Evolutionary conservation across 2,888 invertebrate species (phyloP).

Genomic region (Eristalis intricaria): DNA sequence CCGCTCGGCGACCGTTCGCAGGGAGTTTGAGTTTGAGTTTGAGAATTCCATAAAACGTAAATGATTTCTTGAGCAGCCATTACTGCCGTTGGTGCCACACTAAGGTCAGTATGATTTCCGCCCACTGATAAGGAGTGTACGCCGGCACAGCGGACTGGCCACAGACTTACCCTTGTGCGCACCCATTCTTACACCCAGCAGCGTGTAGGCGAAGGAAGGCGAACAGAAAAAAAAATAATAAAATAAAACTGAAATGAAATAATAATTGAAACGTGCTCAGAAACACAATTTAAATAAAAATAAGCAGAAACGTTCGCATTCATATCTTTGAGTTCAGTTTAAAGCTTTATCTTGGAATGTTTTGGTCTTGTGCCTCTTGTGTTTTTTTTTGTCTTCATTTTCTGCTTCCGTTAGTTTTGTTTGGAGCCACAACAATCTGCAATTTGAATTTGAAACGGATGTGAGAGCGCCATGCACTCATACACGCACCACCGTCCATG

Average conservation of each 20-base stretch:
- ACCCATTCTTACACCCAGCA: conserved; percentile 42
- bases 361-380: not conserved
- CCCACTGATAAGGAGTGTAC: conserved; percentile 58
- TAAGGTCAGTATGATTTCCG: conserved; percentile 70
- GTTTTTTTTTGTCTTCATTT: conserved; percentile 6
- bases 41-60: not conserved
- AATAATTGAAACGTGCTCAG: conserved; percentile 63
- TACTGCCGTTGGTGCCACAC: conserved; percentile 17
- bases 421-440: conserved; percentile 59
- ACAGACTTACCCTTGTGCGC: conserved; percentile 14
- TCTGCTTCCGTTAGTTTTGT: conserved; percentile 55
- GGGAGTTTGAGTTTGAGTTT: not conserved
- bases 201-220: conserved; percentile 51
- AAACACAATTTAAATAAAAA: conserved; percentile 31
- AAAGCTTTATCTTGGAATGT: conserved; percentile 32
- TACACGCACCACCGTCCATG: too few species aligned
- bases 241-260: not conserved
- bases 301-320: conserved; percentile 15
- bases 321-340: conserved; percentile 47
- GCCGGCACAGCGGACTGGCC: not conserved
- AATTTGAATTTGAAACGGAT: conserved; percentile 68
- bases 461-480: conserved; percentile 57
- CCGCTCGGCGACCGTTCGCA: not conserved
- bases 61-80: conserved; percentile 18
- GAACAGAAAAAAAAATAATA: too few species aligned